A percentile compares a stretch with the other conserved stretches of the same genome.
Evolutionary conservation across 2,797 vertebrate genomes (phyloP).

Genomic region (Gallinago stenura): DNA sequence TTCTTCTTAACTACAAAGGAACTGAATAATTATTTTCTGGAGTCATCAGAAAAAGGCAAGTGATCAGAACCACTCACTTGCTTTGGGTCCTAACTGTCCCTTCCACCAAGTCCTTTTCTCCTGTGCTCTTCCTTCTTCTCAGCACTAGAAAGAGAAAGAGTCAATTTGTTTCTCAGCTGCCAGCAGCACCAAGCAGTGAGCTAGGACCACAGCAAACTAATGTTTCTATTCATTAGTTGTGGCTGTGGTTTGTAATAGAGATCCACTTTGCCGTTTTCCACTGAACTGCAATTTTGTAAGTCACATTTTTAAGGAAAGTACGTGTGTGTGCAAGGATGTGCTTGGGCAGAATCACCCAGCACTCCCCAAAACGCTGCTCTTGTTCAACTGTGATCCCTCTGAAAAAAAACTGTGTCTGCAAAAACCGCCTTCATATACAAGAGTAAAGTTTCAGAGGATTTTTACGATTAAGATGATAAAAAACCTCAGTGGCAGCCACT

Average conservation of each 20-base stretch:
- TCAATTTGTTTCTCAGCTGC: neutral
- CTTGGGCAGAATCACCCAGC: neutral
- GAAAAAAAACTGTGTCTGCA: neutral
- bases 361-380: neutral
- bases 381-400: neutral
- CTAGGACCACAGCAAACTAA: neutral
- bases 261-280: neutral
- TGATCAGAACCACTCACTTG: neutral
- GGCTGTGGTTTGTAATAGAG: neutral
- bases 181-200: neutral
- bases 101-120: neutral
- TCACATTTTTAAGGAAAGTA: neutral
- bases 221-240: neutral
- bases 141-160: neutral
- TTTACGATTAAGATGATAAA: neutral
- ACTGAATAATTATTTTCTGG: neutral
- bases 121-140: neutral
- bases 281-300: neutral
- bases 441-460: neutral
- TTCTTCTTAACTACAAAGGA: neutral
- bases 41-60: neutral
- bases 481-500: accelerated
- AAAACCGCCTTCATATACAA: neutral
- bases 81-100: neutral
- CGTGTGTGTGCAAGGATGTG: accelerated